phyloP scores from a whole-genome alignment of 2,888 invertebrate genomes.

The Serripes groenlandicus region DNA sequence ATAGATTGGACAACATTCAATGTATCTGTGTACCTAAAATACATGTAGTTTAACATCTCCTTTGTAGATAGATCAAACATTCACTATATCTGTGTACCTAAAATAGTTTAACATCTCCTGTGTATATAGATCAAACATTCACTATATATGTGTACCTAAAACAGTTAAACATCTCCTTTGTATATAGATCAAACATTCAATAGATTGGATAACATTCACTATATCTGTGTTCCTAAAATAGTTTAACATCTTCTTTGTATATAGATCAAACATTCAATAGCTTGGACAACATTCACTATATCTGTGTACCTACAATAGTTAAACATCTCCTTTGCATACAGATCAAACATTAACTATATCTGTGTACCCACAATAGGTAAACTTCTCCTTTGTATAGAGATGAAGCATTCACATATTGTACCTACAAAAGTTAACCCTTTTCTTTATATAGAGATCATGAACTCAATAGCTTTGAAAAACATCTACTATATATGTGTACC shows the following conservation, averaged over 20 bases:
- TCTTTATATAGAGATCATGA: conserved; percentile 78
- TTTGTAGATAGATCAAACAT: conserved; percentile 31
- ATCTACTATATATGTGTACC: conserved; percentile 81
- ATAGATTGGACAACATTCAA: conserved; percentile 80
- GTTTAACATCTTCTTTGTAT: neutral
- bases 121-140: too few relatives aligned
- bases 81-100: conserved; percentile 81
- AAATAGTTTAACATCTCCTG: too few relatives aligned
- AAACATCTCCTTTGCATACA: too few relatives aligned
- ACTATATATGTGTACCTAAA: too few relatives aligned
- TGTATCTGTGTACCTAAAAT: too few relatives aligned
- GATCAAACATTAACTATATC: too few relatives aligned
- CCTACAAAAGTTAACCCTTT: too few relatives aligned
- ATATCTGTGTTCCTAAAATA: too few relatives aligned
- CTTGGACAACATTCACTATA: conserved; percentile 78
- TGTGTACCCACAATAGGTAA: too few relatives aligned
- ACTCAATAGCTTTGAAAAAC: conserved; percentile 76
- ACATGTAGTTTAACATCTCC: neutral
- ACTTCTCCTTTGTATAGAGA: neutral
- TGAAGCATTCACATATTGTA: conserved; percentile 74
- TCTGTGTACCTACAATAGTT: conserved; percentile 82
- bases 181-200: too few relatives aligned
- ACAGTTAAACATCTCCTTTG: too few relatives aligned
- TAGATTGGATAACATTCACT: conserved; percentile 78
- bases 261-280: conserved; percentile 65